A percentile compares a stretch with the other conserved stretches of the same genome.
Evolutionary conservation across 2,888 invertebrate species (phyloP).

Genomic region (Magallana nippona): DNA sequence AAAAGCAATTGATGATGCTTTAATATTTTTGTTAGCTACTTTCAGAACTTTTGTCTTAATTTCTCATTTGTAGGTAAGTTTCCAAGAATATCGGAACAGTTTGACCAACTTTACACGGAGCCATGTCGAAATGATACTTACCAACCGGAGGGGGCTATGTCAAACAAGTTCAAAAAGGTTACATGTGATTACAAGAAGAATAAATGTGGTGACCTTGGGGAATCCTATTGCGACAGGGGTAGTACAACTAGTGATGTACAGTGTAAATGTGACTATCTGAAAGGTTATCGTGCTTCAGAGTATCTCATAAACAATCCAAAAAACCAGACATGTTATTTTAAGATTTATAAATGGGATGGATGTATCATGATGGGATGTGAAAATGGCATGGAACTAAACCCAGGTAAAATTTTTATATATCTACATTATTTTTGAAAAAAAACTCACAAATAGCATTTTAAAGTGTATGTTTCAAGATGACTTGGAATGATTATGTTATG

Average conservation of each 20-base stretch:
- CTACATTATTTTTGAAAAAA: neutral
- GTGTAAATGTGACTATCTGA: slow-evolving; percentile 7
- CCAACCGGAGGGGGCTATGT: slow-evolving; percentile 1
- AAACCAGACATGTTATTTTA: neutral
- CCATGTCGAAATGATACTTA: neutral
- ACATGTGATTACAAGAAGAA: neutral
- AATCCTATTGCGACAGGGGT: neutral
- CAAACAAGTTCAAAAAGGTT: slow-evolving; percentile 9
- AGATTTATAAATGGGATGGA: neutral
- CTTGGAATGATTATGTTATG: too few species aligned
- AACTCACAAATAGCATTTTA: neutral
- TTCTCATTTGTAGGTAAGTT: neutral
- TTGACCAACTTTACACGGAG: neutral
- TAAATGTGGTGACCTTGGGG: neutral
- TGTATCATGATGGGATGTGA: neutral
- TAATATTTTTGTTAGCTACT: neutral
- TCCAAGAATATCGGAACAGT: neutral
- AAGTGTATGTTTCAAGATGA: neutral
- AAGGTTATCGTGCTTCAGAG: neutral
- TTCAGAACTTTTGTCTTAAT: neutral
- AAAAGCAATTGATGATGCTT: too few species aligned
- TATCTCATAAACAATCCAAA: neutral
- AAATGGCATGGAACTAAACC: neutral
- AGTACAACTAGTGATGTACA: neutral
- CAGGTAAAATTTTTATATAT: neutral